These are phyloP conservation scores for Megatriorchis doriae DNA, from an alignment of 2,113 vertebrate genomes.

Conservation along the genomic window DNA sequence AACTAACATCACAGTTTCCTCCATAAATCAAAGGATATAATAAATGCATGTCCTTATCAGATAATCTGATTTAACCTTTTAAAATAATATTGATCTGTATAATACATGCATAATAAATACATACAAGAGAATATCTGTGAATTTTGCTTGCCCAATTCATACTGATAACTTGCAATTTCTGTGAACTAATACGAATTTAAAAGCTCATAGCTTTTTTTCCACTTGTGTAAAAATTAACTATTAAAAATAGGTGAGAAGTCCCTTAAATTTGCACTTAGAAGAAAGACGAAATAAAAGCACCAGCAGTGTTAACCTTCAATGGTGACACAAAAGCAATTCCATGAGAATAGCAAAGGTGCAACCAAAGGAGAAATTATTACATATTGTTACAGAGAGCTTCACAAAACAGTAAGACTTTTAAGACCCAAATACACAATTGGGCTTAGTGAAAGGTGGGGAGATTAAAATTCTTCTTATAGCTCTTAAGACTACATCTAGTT, in stretches of 20 bases:
- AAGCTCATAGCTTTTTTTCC: not conserved
- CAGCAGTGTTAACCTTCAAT: slow-evolving; percentile 8
- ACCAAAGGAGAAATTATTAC: not conserved
- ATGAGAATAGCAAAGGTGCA: not conserved
- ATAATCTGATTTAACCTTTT: not conserved
- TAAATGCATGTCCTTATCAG: not conserved
- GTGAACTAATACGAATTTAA: slow-evolving; percentile 13
- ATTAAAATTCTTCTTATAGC: not conserved
- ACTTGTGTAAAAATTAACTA: slow-evolving; percentile 22
- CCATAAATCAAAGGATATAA: not conserved
- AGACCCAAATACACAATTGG: not conserved
- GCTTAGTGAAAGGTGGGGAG: not conserved
- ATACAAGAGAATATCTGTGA: not conserved
- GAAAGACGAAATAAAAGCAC: not conserved
- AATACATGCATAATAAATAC: not conserved
- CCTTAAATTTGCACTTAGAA: not conserved
- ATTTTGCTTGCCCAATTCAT: slow-evolving; percentile 5
- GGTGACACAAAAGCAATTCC: not conserved
- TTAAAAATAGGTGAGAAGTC: not conserved
- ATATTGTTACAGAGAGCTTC: not conserved
- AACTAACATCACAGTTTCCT: not conserved
- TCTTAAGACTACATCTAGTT: not conserved
- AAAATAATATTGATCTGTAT: not conserved
- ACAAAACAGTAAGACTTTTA: not conserved
- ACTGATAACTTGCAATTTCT: slow-evolving; percentile 25